Percentiles rank a stretch among this genome's conserved stretches.
Evolutionary conservation across 2,797 vertebrate genomes (phyloP).

Genomic region (Manis crassicaudata): DNA sequence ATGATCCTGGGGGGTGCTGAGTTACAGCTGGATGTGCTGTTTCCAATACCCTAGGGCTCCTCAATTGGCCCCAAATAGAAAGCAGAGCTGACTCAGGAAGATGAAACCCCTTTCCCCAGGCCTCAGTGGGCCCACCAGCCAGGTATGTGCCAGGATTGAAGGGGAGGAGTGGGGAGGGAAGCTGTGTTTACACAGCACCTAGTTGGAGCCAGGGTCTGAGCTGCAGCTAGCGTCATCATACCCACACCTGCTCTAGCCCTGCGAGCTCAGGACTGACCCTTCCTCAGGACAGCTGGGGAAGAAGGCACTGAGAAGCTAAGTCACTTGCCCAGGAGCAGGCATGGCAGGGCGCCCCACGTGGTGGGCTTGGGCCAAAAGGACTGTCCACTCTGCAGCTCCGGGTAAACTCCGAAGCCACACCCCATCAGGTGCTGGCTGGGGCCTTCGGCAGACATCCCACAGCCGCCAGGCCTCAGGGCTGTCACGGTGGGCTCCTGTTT

Average conservation of each 20-base stretch:
- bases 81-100: not conserved
- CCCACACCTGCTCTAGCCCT: not conserved
- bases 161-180: accelerated
- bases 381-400: no score
- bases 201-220: not conserved
- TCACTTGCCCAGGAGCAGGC: not conserved
- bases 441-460: not conserved
- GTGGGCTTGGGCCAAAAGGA: no score
- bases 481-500: not conserved
- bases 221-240: not conserved
- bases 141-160: accelerated
- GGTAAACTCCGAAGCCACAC: not conserved
- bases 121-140: not conserved
- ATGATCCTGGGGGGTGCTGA: not conserved
- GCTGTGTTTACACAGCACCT: accelerated
- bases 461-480: not conserved
- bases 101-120: not conserved
- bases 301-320: no score
- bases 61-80: accelerated
- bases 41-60: not conserved
- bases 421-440: not conserved
- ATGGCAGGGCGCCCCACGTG: not conserved
- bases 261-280: not conserved
- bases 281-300: not conserved
- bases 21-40: not conserved